Evolutionary conservation across 2,888 invertebrate genomes (phyloP).

Genomic region (Cenopis cana): DNA sequence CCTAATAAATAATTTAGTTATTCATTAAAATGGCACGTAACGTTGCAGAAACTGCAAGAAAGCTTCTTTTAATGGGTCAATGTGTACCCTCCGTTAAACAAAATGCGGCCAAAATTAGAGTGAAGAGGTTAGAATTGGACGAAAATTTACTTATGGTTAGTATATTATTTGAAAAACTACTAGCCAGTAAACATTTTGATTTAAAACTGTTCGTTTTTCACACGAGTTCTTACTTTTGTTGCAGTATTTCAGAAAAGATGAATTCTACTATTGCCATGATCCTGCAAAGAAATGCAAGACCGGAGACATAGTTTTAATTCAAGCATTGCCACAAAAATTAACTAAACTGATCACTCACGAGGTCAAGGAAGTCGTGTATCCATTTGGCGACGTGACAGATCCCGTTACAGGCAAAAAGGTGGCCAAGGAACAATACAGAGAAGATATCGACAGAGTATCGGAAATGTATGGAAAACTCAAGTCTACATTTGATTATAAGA

Average conservation of each 20-base stretch:
- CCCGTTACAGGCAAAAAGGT: conserved; percentile 93
- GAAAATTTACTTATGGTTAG: conserved; percentile 91
- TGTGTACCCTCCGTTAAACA: conserved; percentile 92
- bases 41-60: conserved; percentile 75
- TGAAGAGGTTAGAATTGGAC: conserved; percentile 91
- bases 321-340: conserved; percentile 89
- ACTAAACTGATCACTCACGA: conserved; percentile 92
- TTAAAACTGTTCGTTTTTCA: not conserved
- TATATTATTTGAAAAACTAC: conserved; percentile 20
- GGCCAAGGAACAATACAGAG: conserved; percentile 89
- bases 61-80: conserved; percentile 88
- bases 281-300: conserved; percentile 90
- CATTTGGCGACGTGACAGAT: conserved; percentile 93
- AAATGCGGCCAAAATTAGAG: conserved; percentile 91
- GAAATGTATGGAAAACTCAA: conserved; percentile 89
- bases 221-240: conserved; percentile 54
- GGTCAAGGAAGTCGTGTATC: conserved; percentile 92
- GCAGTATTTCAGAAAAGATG: conserved; percentile 91
- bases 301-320: conserved; percentile 93
- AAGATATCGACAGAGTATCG: conserved; percentile 88
- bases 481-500: conserved; percentile 89
- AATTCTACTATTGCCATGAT: conserved; percentile 91
- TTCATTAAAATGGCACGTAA: conserved; percentile 67
- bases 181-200: not conserved
- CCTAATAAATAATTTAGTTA: not conserved